Evolutionary conservation across 2,113 vertebrate species (phyloP).

Genomic region (Gallinago undulata): DNA sequence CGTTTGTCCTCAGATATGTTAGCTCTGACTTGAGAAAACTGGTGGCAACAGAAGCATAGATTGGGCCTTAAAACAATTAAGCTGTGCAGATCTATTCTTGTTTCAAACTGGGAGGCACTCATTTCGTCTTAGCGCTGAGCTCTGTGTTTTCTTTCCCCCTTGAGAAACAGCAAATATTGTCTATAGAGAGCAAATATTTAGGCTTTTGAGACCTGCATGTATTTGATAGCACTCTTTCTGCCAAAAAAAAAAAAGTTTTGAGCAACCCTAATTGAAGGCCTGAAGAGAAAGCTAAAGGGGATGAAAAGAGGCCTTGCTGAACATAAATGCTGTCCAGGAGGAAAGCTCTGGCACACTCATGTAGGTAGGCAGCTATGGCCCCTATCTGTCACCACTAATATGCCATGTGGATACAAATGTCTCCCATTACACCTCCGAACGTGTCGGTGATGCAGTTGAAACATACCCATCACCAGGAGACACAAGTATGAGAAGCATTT

Average conservation of each 20-base stretch:
- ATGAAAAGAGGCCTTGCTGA: not conserved
- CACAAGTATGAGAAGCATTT: not conserved
- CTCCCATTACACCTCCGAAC: not conserved
- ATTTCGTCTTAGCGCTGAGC: not conserved
- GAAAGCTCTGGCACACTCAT: not conserved
- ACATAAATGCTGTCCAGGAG: not conserved
- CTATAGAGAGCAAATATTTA: not conserved
- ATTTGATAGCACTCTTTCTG: not conserved
- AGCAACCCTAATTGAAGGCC: not conserved
- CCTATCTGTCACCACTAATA: not conserved
- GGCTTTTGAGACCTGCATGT: rapidly evolving
- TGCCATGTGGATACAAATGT: not conserved
- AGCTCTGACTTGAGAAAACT: not conserved
- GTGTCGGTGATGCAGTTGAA: not conserved
- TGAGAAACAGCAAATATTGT: not conserved
- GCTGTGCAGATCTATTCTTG: not conserved
- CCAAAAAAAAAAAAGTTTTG: not conserved
- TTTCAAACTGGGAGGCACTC: not conserved
- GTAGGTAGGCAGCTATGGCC: not conserved
- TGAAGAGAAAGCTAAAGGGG: not conserved
- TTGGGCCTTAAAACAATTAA: not conserved
- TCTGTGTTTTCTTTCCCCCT: not conserved
- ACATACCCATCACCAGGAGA: not conserved
- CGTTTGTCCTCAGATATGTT: not conserved
- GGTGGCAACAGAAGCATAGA: not conserved